These are phyloP conservation scores for Palloptera scutellata DNA, from an alignment of 2,888 invertebrate species.

Conservation along the genomic window DNA sequence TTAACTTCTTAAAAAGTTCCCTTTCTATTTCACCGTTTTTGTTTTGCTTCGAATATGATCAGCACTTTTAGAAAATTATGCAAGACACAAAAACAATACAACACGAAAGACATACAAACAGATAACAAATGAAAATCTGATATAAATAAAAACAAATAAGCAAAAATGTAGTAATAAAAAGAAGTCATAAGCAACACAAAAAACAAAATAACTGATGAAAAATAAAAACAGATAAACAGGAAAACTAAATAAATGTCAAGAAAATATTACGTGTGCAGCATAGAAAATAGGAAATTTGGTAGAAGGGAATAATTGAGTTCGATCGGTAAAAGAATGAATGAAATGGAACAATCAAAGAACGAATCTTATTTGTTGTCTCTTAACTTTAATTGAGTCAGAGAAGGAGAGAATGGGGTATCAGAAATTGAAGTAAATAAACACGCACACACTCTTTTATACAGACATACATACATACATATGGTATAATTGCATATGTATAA, in stretches of 20 bases:
- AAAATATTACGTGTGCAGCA: constrained; percentile 14
- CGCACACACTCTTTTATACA: constrained; percentile 1
- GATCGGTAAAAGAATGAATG: constrained; percentile 7
- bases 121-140: neutral
- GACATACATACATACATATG: neutral
- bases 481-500: neutral
- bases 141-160: neutral
- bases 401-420: neutral
- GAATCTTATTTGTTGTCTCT: constrained; percentile 18
- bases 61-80: too few relatives aligned
- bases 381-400: neutral
- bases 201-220: constrained; percentile 7
- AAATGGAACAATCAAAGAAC: neutral
- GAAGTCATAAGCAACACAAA: neutral
- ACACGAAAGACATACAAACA: neutral
- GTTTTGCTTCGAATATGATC: too few relatives aligned
- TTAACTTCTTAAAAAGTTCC: too few relatives aligned
- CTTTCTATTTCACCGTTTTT: too few relatives aligned
- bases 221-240: constrained; percentile 9
- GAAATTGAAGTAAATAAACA: neutral
- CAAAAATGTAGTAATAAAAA: too few relatives aligned
- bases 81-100: neutral
- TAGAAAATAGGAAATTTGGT: constrained; percentile 16
- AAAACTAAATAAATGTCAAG: constrained; percentile 6
- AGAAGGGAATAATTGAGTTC: constrained; percentile 31